Evolutionary conservation across 2,888 invertebrate genomes (phyloP).

Genomic region (Pseudanteris insignis): DNA sequence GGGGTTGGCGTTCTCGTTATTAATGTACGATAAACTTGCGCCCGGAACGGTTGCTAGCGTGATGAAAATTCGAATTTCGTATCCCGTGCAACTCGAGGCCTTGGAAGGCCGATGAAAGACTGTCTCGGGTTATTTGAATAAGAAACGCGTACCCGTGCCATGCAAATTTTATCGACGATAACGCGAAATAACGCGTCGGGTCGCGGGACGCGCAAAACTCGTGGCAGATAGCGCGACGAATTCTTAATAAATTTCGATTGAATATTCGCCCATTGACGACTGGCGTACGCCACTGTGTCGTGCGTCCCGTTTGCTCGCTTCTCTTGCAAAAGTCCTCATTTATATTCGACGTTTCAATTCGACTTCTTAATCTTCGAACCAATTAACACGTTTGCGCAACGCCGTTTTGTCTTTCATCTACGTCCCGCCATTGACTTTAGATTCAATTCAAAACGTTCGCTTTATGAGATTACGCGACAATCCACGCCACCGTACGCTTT

Average conservation of each 20-base stretch:
- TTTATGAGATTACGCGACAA: background rate
- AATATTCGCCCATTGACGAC: constrained; percentile 51
- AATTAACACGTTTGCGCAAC: constrained; percentile 40
- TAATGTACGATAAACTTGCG: too few relatives aligned
- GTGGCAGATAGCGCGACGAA: constrained; percentile 49
- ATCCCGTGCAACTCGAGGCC: too few relatives aligned
- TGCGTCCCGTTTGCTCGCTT: constrained; percentile 20
- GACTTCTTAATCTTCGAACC: constrained; percentile 41
- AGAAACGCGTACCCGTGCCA: constrained; percentile 11
- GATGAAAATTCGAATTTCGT: too few relatives aligned
- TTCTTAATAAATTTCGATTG: constrained; percentile 58
- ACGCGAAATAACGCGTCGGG: constrained; percentile 23
- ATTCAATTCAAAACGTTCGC: background rate
- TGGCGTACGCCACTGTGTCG: constrained; percentile 45
- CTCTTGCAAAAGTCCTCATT: constrained; percentile 41
- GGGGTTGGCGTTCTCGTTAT: too few relatives aligned
- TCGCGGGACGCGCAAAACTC: constrained; percentile 34
- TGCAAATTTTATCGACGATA: constrained; percentile 32
- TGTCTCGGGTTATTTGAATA: constrained; percentile 20
- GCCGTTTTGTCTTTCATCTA: constrained; percentile 28
- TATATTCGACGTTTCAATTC: constrained; percentile 40
- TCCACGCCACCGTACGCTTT: too few relatives aligned
- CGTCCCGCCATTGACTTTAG: background rate
- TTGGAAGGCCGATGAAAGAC: constrained; percentile 22
- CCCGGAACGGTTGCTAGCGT: too few relatives aligned